These are phyloP conservation scores for Platygyra sinensis DNA, from an alignment of 64 coral and sea anemone species.

Conservation along the genomic window DNA sequence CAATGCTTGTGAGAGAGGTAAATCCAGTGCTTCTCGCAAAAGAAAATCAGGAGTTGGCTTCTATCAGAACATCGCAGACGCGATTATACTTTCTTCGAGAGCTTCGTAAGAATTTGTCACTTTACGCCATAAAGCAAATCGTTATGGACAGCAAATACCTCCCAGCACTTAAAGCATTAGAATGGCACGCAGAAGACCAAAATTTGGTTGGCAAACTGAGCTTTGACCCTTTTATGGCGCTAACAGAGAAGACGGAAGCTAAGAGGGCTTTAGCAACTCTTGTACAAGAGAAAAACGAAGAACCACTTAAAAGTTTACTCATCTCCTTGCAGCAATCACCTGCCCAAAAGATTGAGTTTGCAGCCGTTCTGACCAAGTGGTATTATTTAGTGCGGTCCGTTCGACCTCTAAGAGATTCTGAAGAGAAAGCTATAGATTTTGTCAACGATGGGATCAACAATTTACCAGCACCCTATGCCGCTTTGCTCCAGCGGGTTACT, in stretches of 20 bases:
- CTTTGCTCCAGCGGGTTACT: slow-evolving; percentile 15
- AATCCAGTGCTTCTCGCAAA: background rate
- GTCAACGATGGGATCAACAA: slow-evolving; percentile 17
- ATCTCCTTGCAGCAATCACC: slow-evolving; percentile 3
- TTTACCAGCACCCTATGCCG: slow-evolving; percentile 32
- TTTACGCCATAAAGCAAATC: slow-evolving; percentile 1
- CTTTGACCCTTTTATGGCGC: slow-evolving; percentile 3
- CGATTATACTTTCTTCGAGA: slow-evolving; percentile 41
- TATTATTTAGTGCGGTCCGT: slow-evolving; percentile 64
- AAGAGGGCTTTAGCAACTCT: background rate
- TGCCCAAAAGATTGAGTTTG: slow-evolving; percentile 42
- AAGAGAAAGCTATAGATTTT: slow-evolving; percentile 68
- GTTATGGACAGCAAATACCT: background rate
- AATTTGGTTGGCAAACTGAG: background rate
- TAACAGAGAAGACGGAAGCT: background rate
- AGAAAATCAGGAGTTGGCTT: background rate
- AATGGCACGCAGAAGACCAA: background rate
- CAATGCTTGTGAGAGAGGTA: background rate
- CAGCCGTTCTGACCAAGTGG: slow-evolving; percentile 20
- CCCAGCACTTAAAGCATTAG: background rate
- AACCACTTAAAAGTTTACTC: background rate
- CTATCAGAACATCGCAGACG: background rate
- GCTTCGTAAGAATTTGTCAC: slow-evolving; percentile 14
- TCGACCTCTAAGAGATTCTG: slow-evolving; percentile 61
- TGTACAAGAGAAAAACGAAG: background rate